These are phyloP conservation scores for Sebastes kiyomatsui DNA, from an alignment of 2,797 vertebrate genomes.

Conservation along the genomic window DNA sequence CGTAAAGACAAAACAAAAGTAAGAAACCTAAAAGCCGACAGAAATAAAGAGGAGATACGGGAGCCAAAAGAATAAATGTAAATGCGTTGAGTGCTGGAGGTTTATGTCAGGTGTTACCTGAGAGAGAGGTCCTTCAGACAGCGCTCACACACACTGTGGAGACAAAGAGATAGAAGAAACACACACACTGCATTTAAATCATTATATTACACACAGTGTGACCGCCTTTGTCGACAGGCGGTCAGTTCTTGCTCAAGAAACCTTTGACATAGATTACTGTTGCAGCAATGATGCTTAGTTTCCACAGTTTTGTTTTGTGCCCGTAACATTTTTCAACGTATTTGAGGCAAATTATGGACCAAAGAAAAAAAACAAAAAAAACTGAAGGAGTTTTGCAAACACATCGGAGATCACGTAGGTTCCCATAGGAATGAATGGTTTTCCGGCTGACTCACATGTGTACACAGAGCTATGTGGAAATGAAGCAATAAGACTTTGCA, in stretches of 20 bases:
- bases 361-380: too few relatives aligned
- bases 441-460: too few relatives aligned
- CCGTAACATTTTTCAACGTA: too few relatives aligned
- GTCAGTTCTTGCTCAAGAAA: neutral
- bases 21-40: neutral
- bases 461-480: too few relatives aligned
- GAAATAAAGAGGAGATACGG: neutral
- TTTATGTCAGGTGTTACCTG: constrained; percentile 54
- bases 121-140: constrained; percentile 68
- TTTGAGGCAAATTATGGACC: too few relatives aligned
- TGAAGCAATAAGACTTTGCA: too few relatives aligned
- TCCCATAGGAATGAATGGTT: too few relatives aligned
- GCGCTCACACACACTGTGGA: constrained; percentile 69
- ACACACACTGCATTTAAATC: neutral
- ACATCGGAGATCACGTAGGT: too few relatives aligned
- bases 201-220: neutral
- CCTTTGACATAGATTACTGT: neutral
- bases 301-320: too few relatives aligned
- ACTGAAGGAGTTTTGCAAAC: too few relatives aligned
- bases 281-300: neutral
- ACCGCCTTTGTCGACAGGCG: neutral
- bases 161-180: neutral
- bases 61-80: too few relatives aligned
- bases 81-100: neutral
- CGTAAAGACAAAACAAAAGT: neutral